These are phyloP conservation scores for Balaeniceps rex DNA, from an alignment of 2,113 vertebrate species.

Conservation along the genomic window DNA sequence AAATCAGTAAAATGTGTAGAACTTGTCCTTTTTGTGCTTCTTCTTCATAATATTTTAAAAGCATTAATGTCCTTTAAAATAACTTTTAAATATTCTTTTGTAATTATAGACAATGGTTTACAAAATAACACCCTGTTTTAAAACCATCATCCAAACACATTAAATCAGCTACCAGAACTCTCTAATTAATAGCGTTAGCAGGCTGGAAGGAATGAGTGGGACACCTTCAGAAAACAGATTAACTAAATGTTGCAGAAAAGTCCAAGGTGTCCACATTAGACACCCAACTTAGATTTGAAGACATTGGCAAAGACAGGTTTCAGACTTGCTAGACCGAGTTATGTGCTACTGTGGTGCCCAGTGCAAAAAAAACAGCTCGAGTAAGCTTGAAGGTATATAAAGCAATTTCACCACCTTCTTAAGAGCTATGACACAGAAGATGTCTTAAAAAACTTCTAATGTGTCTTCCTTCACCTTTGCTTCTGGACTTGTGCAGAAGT, in stretches of 20 bases:
- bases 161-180: conserved; percentile 20
- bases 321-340: not conserved
- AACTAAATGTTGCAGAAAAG: conserved; percentile 20
- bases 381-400: not conserved
- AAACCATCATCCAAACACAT: not conserved
- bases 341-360: not conserved
- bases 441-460: not conserved
- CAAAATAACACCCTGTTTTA: not conserved
- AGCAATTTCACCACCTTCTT: not conserved
- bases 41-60: not conserved
- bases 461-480: not conserved
- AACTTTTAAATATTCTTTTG: not conserved
- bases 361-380: not conserved
- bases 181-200: conserved; percentile 9
- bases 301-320: not conserved
- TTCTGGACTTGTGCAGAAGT: not conserved
- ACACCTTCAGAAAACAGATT: conserved; percentile 29
- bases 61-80: not conserved
- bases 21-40: not conserved
- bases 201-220: not conserved
- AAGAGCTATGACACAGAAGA: not conserved
- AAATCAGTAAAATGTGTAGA: not conserved
- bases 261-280: not conserved
- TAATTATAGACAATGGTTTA: conserved; percentile 20
- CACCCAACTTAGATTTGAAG: not conserved